Percentiles rank a stretch among this genome's conserved stretches.
These are phyloP conservation scores for Caretta caretta DNA, from an alignment of 2,113 vertebrate species.

Conservation along the genomic window DNA sequence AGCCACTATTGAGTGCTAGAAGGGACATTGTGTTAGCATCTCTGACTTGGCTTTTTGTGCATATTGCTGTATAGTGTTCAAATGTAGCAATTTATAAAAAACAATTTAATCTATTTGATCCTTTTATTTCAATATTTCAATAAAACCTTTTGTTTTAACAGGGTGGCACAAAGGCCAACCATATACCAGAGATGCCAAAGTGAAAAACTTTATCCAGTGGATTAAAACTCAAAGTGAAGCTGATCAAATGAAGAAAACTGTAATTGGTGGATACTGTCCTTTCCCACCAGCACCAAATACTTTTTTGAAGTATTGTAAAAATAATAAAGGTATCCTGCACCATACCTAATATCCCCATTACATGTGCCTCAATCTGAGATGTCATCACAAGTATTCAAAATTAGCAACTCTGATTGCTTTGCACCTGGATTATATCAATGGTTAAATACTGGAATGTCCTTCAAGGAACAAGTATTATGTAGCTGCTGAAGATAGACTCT, in stretches of 20 bases:
- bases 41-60: background rate
- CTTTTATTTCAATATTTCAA: constrained; percentile 32
- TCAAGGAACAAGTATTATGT: fast-evolving
- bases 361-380: background rate
- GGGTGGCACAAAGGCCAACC: constrained; percentile 88
- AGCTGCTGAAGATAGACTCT: background rate
- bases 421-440: background rate
- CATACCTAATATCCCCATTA: background rate
- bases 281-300: constrained; percentile 84
- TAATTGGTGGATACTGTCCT: constrained; percentile 88
- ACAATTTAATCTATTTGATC: background rate
- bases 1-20: background rate
- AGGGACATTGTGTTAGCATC: background rate
- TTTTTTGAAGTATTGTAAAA: constrained; percentile 80
- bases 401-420: background rate
- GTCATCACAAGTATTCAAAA: background rate
- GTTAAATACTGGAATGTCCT: background rate
- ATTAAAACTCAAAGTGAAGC: constrained; percentile 83
- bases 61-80: background rate
- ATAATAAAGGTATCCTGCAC: constrained; percentile 77
- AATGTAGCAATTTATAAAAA: background rate
- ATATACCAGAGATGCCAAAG: constrained; percentile 83
- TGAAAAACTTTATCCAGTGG: constrained; percentile 90
- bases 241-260: constrained; percentile 79
- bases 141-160: constrained; percentile 58